Percentiles rank a stretch among this genome's conserved stretches.
Evolutionary conservation across 2,888 invertebrate species (phyloP).

Genomic region (Agonopterix heracliana): DNA sequence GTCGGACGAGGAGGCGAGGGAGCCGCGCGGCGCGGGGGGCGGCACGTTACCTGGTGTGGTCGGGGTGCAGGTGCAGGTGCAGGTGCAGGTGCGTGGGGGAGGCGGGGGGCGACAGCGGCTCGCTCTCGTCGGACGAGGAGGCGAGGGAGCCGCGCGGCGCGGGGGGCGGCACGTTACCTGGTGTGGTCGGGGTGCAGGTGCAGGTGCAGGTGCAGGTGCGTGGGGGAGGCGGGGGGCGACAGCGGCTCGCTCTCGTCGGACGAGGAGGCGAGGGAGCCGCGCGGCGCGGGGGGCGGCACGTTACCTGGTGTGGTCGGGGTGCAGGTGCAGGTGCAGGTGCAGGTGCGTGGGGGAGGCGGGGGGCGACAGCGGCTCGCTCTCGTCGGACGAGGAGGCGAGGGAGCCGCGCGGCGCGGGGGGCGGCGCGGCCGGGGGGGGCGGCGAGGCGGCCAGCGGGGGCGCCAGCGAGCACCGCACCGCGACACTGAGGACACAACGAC

Average conservation of each 20-base stretch:
- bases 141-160: no score
- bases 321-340: slow-evolving; percentile 15
- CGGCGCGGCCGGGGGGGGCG: slow-evolving; percentile 27
- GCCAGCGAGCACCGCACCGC: slow-evolving; percentile 9
- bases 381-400: slow-evolving; percentile 18
- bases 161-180: slow-evolving; percentile 28
- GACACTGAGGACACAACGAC: slow-evolving; percentile 14
- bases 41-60: no score
- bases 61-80: no score
- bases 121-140: no score
- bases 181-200: slow-evolving; percentile 36
- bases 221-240: no score
- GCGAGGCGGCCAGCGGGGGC: slow-evolving; percentile 27
- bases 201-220: no score
- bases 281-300: slow-evolving; percentile 34
- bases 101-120: no score
- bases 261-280: no score
- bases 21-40: no score
- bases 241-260: no score
- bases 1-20: no score
- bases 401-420: slow-evolving; percentile 8
- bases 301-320: slow-evolving; percentile 30
- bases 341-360: slow-evolving; percentile 56
- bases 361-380: slow-evolving; percentile 60
- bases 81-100: no score